Conservation (phyloP, 2,888 invertebrate species). For the Hoplodrina ambigua region DNA sequence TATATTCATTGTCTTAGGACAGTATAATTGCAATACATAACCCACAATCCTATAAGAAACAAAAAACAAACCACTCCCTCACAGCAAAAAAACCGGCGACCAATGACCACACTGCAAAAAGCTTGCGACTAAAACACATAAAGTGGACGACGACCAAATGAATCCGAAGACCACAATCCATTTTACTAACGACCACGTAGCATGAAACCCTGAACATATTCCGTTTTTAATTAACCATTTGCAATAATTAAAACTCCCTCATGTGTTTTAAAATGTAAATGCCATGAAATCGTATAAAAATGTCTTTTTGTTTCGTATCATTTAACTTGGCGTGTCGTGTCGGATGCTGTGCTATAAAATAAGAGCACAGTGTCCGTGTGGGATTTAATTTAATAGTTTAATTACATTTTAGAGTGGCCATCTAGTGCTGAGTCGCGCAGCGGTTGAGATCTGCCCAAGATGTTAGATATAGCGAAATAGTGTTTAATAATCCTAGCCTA, state of each 20-base stretch:
- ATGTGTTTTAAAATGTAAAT: slow-evolving; percentile 29
- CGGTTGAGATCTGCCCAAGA: slow-evolving; percentile 32
- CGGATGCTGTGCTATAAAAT: slow-evolving; percentile 34
- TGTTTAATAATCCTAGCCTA: not conserved
- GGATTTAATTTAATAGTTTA: slow-evolving; percentile 76
- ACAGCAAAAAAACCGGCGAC: not conserved
- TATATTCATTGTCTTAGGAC: too few relatives aligned
- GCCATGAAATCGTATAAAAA: slow-evolving; percentile 41
- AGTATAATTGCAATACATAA: not conserved
- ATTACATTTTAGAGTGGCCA: slow-evolving; percentile 73
- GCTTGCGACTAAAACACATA: slow-evolving; percentile 18
- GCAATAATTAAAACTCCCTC: slow-evolving; percentile 38
- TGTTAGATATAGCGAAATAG: slow-evolving; percentile 34
- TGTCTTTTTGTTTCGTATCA: slow-evolving; percentile 53
- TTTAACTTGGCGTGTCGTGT: slow-evolving; percentile 46
- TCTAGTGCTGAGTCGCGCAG: slow-evolving; percentile 33
- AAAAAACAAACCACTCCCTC: not conserved
- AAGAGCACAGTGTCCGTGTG: slow-evolving; percentile 53
- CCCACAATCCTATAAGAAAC: not conserved
- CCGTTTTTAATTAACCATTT: slow-evolving; percentile 42
- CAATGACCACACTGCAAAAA: not conserved
- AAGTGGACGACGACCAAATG: slow-evolving; percentile 16
- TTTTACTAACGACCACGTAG: slow-evolving; percentile 26
- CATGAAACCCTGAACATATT: slow-evolving; percentile 21
- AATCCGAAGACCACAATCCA: slow-evolving; percentile 39